Base-by-base conservation (phyloP, 1,140 invertebrate species). In the Acromyrmex heyeri region DNA sequence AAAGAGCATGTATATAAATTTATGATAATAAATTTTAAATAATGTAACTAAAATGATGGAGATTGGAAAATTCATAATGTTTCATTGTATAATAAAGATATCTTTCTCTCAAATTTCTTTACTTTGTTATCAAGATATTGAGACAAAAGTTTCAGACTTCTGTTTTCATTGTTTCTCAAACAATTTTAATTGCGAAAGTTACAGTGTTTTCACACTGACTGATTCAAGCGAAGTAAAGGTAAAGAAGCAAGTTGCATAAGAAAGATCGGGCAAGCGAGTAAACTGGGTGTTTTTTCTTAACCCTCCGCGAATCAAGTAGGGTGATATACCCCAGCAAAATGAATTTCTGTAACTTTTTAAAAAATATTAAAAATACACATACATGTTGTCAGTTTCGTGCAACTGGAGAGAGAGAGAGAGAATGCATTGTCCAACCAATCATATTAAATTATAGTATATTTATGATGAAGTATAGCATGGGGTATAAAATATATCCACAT, bases 141-240 rank as follows among this genome's bases (percentile, higher is more conserved):
- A 72, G n/a, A 57, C 30, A 44, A 21, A 24, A 79, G 62, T 79
- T 79, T 24, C 27, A 16, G 10, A 81, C 30, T 70, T 27, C 78
- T 59, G 34, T 82, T 72, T 72, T 82, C 78, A 70, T 72, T 70
- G 78, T 82, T 72, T 72, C 78, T 50, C 34, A 24, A 82, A 72
- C 78, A 82, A 82, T 82, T 82, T 72, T 69, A 82, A 82, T 82
- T 53, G 78, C 53, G 24, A 38, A 82, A 82, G 78, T 82, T 82
- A 72, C 24, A 72, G 16, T 27, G 34, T 72, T 72, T 59, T 59
- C 65, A 72, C 59, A 70, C 65, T 38, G 24, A 18, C 65, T 70
- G 78, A 57, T 53, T 81, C 65, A 81, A 72, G 59, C 16, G 53
- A 34, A 24, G 65, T 21, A 72, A 59, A 82, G 18, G 38, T 48